These are phyloP conservation scores for Thalpophila matura DNA, from an alignment of 2,888 invertebrate species.

Conservation along the genomic window DNA sequence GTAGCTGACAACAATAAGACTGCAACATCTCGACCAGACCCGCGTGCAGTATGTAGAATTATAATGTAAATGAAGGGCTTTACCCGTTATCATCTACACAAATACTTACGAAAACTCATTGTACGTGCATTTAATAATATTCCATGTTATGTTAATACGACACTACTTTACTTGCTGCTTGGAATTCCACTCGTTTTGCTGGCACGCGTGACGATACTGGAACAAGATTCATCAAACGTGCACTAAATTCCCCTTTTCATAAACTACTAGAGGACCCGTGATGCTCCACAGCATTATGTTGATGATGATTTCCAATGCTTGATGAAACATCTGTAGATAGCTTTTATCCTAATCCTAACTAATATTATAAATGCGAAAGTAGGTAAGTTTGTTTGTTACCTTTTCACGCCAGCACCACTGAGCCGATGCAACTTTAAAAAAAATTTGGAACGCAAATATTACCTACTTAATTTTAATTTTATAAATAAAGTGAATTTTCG, in stretches of 20 bases:
- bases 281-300: too few species aligned
- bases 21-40: not conserved
- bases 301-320: too few species aligned
- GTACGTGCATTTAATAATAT: slow-evolving; percentile 49
- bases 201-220: slow-evolving; percentile 24
- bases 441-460: too few species aligned
- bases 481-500: too few species aligned
- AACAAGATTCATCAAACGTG: not conserved
- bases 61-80: slow-evolving; percentile 33
- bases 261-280: not conserved
- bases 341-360: too few species aligned
- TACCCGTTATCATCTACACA: slow-evolving; percentile 34
- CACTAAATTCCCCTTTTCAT: not conserved
- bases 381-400: too few species aligned
- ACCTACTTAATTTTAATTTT: too few species aligned
- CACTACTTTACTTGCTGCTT: slow-evolving; percentile 24
- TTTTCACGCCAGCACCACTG: too few species aligned
- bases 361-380: too few species aligned
- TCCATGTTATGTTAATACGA: slow-evolving; percentile 32
- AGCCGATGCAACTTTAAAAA: too few species aligned
- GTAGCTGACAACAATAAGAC: too few species aligned
- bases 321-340: too few species aligned
- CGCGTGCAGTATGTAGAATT: slow-evolving; percentile 7
- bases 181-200: slow-evolving; percentile 26
- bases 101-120: slow-evolving; percentile 51